Percentiles rank a stretch among this genome's conserved stretches.
Evolutionary conservation across 2,888 invertebrate species (phyloP).

Genomic region (Drosophila hawaiiensis): DNA sequence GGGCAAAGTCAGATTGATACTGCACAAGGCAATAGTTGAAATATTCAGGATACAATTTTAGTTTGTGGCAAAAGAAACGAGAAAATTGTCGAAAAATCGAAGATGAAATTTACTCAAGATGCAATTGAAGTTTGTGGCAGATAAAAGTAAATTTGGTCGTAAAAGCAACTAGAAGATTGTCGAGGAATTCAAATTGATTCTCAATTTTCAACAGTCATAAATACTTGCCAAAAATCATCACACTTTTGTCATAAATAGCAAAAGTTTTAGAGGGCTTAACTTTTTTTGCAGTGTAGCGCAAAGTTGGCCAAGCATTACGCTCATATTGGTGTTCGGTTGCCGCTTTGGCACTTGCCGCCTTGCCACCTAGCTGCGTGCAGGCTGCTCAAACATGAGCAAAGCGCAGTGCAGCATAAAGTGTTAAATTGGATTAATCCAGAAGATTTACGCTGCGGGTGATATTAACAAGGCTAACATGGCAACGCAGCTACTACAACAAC

Average conservation of each 20-base stretch:
- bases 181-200: background rate
- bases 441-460: slow-evolving; percentile 85
- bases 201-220: background rate
- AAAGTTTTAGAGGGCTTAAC: background rate
- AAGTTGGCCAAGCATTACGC: slow-evolving; percentile 39
- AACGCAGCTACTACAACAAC: slow-evolving; percentile 43
- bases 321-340: slow-evolving; percentile 43
- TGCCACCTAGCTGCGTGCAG: slow-evolving; percentile 39
- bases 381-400: slow-evolving; percentile 52
- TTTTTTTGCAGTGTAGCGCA: slow-evolving; percentile 42
- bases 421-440: slow-evolving; percentile 84
- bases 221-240: background rate
- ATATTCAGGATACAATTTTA: background rate
- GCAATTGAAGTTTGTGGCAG: background rate
- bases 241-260: background rate
- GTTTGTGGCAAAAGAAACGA: background rate
- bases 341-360: slow-evolving; percentile 6
- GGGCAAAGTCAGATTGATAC: background rate
- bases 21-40: background rate
- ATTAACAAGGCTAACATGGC: slow-evolving; percentile 75
- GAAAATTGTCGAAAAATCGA: background rate
- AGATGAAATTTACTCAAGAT: background rate
- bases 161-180: background rate
- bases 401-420: slow-evolving; percentile 81
- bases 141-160: too few relatives aligned